Evolutionary conservation across 2,113 vertebrate species (phyloP), one percentile per base, ranked within the genome.

Genomic region (Eurystomus gularis): DNA sequence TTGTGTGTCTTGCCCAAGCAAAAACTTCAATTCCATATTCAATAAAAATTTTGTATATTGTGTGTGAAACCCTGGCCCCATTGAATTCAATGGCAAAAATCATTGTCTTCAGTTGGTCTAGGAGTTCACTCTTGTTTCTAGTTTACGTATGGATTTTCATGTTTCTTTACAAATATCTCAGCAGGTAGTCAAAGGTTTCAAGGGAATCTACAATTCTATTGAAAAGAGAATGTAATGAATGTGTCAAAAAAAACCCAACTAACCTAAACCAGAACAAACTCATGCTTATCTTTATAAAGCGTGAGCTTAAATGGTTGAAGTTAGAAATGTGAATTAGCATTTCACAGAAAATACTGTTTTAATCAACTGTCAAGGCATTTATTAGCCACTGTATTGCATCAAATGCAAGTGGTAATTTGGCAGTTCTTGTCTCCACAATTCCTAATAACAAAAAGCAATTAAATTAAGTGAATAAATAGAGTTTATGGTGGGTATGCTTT

Each of bases 141-240:
- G 77, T 73, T 94, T 46, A 35, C 44, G 14, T 57, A 35, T 39
- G 35, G 73, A 51, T 91, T 95, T 96, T 93, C 42, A 44, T 83
- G 37, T 76, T 78, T 52, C 37, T 86, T 93, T 90, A 82, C 87
- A 83, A 75, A 96, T 96, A 96, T 92, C 70, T 96, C 94, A 97
- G 96, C 84, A 93, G 95, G 95, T 46, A 68, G 96, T 96, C 96
- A 97, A 96, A 98, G 93, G 93, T 96, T 97, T 86, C 82, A 96
- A 94, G 94, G 72, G 58, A 95, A 80, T 95, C 75, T 91, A 81
- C 73, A 79, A 21, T 42, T 93, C 69, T 89, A 8, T 91, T 96
- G 84, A 68, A 96, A 95, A 86, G 48, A 88, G 73, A 96, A 92
- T 91, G 83, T 82, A 89, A 84, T 92, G 86, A 95, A 52, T 91